Conservation (phyloP, 1,140 invertebrate species). For the Tetramorium alpestre region DNA sequence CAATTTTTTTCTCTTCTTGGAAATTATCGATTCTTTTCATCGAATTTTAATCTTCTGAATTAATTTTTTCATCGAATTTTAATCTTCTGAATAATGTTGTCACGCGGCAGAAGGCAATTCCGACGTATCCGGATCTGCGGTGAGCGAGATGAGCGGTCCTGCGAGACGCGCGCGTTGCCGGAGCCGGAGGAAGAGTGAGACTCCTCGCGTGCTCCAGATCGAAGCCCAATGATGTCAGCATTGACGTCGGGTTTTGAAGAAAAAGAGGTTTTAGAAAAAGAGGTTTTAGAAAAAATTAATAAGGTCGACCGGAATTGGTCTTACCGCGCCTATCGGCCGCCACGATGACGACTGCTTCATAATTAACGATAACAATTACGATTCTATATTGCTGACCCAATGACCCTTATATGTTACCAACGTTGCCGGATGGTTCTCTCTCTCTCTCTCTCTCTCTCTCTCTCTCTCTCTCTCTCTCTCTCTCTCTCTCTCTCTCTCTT, state of each 20-base stretch:
- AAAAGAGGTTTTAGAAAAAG: neutral
- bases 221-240: neutral
- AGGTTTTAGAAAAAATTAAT: neutral
- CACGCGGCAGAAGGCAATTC: neutral
- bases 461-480: no score
- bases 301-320: slow-evolving; percentile 1
- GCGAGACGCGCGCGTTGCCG: no score
- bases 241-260: neutral
- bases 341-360: slow-evolving; percentile 44
- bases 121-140: neutral
- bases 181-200: neutral
- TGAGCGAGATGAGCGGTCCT: neutral
- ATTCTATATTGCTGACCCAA: neutral
- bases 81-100: neutral
- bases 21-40: neutral
- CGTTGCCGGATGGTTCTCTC: neutral
- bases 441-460: no score
- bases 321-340: neutral
- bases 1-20: neutral
- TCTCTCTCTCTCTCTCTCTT: no score
- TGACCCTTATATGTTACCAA: neutral
- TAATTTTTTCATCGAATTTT: neutral
- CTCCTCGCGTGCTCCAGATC: neutral
- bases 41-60: neutral
- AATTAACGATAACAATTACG: slow-evolving; percentile 34